Evolutionary conservation across 53 echinoderm and acorn worm species (phyloP), one percentile per base, ranked within the genome.

Genomic region (Patiria pectinifera): DNA sequence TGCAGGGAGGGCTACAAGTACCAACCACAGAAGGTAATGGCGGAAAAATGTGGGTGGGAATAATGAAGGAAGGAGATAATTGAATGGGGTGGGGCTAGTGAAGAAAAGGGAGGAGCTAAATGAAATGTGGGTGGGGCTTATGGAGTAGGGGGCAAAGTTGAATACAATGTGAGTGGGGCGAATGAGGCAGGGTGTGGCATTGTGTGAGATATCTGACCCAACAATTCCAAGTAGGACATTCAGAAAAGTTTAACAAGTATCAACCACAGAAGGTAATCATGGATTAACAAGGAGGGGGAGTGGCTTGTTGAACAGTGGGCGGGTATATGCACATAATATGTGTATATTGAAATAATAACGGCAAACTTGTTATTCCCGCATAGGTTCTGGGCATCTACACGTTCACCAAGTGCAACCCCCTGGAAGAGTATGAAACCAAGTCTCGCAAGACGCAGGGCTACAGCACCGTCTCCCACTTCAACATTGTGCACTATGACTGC

Each of bases 1-100:
- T 98, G 98, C 89, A 95, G 98, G 66, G 98, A 98, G 78, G 98
- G 98, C 5, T 98, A 98, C 92, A 98, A 96, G 79, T 98, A 98
- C 93, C 96, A 96, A 70, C 94, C 96, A 69, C 95, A 96, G 85
- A 98, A 98, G 95, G 98, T 97, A 92, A 76, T 45, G 74, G 24
- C 11, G 24, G 22, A 24, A 2, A 21, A 46, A 48, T 14, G 59
- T 53, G 82, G 82, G 82, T 53, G 82, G 59, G 49, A 23, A 1
- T 59, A 49, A 46, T 79, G 59, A 74, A 74, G 24, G 2, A 6
- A 7, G 22, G 24, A n/a, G 5, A 4, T 2, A 3, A n/a, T 24
- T 74, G 16, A 23, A 23, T n/a, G 24, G 82, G 82, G 59, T 46
- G 59, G 59, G 49, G 22, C 21, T 82, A 45, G 12, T 79, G 82